These are phyloP conservation scores for Cyprinodon variegatus DNA, from an alignment of 2,113 vertebrate species.

Conservation along the genomic window DNA sequence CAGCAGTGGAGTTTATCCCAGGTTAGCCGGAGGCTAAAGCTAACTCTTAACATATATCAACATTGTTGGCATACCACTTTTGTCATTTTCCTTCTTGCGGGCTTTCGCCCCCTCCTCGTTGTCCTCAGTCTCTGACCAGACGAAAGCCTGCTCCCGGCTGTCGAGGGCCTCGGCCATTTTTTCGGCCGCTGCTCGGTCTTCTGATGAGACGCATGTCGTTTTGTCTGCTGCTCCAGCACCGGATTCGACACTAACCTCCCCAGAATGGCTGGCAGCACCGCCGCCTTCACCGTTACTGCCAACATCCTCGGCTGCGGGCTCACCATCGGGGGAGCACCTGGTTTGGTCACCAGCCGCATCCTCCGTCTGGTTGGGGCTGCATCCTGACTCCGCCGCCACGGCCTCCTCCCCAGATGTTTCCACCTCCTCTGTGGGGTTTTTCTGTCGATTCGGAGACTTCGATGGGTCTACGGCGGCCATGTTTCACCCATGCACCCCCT, in stretches of 20 bases:
- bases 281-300: slow-evolving; percentile 19
- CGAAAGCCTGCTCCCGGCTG: slow-evolving; percentile 34
- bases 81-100: slow-evolving; percentile 28
- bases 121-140: slow-evolving; percentile 68
- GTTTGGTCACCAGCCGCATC: slow-evolving; percentile 8
- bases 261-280: slow-evolving; percentile 48
- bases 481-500: slow-evolving; percentile 75
- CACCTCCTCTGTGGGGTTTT: slow-evolving; percentile 53
- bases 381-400: slow-evolving; percentile 17
- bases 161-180: slow-evolving; percentile 53
- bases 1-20: slow-evolving; percentile 10
- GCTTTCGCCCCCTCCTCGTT: slow-evolving; percentile 18
- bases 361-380: not conserved
- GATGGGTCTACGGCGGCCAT: slow-evolving; percentile 77
- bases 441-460: slow-evolving; percentile 59
- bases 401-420: slow-evolving; percentile 28
- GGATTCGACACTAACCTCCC: slow-evolving; percentile 51
- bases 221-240: slow-evolving; percentile 52
- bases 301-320: slow-evolving; percentile 11
- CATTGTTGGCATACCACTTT: slow-evolving; percentile 61
- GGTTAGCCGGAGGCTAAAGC: slow-evolving; percentile 51
- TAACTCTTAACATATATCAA: slow-evolving; percentile 47
- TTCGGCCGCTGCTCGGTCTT: slow-evolving; percentile 35
- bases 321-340: not conserved
- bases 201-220: slow-evolving; percentile 51